Evolutionary conservation across 2,113 vertebrate genomes (phyloP), one percentile per base, ranked within the genome.

Genomic region (Corydoras sp.): DNA sequence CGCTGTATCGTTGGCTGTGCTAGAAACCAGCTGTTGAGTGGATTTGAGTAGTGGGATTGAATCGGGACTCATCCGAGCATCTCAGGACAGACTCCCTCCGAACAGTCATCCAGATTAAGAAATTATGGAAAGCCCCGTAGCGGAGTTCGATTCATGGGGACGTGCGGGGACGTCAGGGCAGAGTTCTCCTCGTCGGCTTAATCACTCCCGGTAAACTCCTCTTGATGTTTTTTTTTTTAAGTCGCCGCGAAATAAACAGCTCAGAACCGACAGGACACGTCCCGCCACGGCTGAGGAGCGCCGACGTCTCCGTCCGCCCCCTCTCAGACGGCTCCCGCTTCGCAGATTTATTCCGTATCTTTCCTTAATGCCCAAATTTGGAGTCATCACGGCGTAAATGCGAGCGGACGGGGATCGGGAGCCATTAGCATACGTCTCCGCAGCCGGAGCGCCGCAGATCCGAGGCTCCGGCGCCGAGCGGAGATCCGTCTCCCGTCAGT

Each of bases 381-480:
- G 82, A 81, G 79, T 71, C 62, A 80, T 82, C 76, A 84, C 74
- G 58, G 72, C 24, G 69, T 77, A 77, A 80, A 81, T 77, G 73
- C 58, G 61, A 74, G 65, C 50, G 29, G 68, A 77, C 69, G 62
- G 72, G 73, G 71, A 74, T 78, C 77, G 72, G 73, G 58, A 63
- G 18, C 65, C 74, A 81, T 84, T 81, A 82, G 74, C 77, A 80
- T 82, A 82, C 58, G 81, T 75, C 75, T 69, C 60, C 63, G 53
- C 53, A 66, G 65, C 32, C 71, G 68, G 71, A 73, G 66, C 63
- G 72, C 75, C 74, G 78, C 66, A 62, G 71, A 77, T 74, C 62
- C 64, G 43, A 69, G 72, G 58, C 58, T 74, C 76, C 67, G 60
- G 65, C n/a, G 13, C 29, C 43, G 56, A 72, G 78, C 50, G 75